Base-by-base conservation (phyloP, 2,113 vertebrate species). In the Cygnus atratus region DNA sequence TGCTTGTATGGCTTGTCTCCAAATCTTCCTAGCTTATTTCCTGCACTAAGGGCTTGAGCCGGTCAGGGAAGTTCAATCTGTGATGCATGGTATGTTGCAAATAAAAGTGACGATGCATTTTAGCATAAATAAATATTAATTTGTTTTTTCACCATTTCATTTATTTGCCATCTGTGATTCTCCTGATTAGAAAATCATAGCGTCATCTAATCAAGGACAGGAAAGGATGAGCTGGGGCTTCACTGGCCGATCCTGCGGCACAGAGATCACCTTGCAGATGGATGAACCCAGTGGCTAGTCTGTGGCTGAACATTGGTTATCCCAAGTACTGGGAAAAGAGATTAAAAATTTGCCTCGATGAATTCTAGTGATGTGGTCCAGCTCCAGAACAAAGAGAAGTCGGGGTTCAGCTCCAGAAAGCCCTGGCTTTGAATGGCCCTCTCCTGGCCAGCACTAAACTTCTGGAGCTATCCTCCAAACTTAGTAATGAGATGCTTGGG, bases 41-140 rank as follows among this genome's bases (percentile, higher is more conserved):
- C 67, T 75, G n/a, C 13, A 37, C 68, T 78, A 9, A 20, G 55
- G 15, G 11, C 44, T 68, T 4, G 57, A 86, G 83, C 66, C 79
- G 54, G 57, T 41, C 85, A 65, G 57, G 68, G 61, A 84, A 84
- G 54, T 65, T 31, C 58, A 74, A 4, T 52, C 25, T 33, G 26
- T 8, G 52, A 67, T 50, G 52, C 37, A 68, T 0, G 0, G 37
- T 11, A 8, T 14, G 13, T 44, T 71, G 39, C 39, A 68, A 93
- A 81, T 46, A 91, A 68, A 94, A 94, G 14, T 33, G 25, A 48
- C 3, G 6, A 31, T 8, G 55, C 33, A 29, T 89, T 95, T 91
- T 68, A 94, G 73, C 85, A 80, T 89, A 91, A 89, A 89, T 87
- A 73, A 89, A 93, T 83, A 85, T 71, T 87, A 81, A 85, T 88